A percentile compares a stretch with the other conserved stretches of the same genome.
phyloP scores from a whole-genome alignment of 2,888 invertebrate species.

The Onthophagus sagittarius region DNA sequence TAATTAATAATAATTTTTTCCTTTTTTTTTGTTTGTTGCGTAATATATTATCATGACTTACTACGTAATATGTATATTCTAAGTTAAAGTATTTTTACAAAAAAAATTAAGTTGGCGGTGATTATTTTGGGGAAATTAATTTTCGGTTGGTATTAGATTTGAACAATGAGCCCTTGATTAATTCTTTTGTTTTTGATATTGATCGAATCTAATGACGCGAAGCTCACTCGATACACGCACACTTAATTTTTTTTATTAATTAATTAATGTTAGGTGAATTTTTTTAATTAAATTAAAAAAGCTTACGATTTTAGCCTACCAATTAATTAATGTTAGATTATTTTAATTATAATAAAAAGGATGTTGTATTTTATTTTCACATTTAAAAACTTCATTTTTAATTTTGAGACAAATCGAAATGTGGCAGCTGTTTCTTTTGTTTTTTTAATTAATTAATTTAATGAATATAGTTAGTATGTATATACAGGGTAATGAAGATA shows the following conservation, averaged over 20 bases:
- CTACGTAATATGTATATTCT: not conserved
- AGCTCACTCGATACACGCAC: not conserved
- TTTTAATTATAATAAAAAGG: no score
- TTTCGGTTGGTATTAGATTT: not conserved
- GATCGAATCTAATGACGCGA: not conserved
- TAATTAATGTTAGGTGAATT: not conserved
- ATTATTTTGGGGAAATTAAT: not conserved
- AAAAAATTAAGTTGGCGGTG: not conserved
- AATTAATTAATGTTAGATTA: no score
- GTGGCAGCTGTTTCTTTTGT: not conserved
- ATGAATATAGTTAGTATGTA: not conserved
- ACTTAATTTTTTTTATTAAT: not conserved
- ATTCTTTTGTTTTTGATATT: not conserved
- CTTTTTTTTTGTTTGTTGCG: not conserved
- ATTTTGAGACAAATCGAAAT: not conserved
- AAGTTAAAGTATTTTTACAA: not conserved
- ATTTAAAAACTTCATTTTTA: no score
- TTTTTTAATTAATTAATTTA: not conserved
- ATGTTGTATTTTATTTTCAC: no score
- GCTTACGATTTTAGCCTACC: no score
- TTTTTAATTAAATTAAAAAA: not conserved
- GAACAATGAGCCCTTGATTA: not conserved
- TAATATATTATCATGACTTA: not conserved
- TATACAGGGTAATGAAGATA: not conserved
- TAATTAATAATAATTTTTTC: slow-evolving; percentile 7